Evolutionary conservation across 2,888 invertebrate species (phyloP).

Genomic region (Tetheella fluctuosa): DNA sequence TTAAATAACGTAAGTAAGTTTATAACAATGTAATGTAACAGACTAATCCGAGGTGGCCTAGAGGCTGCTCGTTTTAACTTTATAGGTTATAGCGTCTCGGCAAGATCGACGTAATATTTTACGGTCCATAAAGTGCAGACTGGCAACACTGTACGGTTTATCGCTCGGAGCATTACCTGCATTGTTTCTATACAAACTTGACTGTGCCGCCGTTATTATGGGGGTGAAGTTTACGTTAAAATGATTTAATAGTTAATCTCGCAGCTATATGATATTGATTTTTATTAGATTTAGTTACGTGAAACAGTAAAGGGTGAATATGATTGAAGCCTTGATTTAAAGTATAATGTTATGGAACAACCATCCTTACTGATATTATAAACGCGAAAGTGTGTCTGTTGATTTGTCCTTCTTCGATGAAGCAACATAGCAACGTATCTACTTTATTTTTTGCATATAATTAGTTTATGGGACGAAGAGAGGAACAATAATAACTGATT

Average conservation of each 20-base stretch:
- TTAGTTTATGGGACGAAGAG: no score
- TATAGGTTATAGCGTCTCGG: conserved; percentile 34
- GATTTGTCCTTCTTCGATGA: no score
- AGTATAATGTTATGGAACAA: background rate
- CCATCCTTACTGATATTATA: no score
- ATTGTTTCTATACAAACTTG: conserved; percentile 54
- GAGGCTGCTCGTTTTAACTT: conserved; percentile 27
- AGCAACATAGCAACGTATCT: no score
- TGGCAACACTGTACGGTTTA: conserved; percentile 55
- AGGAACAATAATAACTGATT: no score
- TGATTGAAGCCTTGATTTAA: no score
- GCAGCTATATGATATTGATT: conserved; percentile 17
- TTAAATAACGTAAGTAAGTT: conserved; percentile 15
- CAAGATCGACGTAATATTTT: conserved; percentile 62
- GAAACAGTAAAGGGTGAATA: background rate
- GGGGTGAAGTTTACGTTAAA: conserved; percentile 26
- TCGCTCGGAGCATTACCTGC: conserved; percentile 42
- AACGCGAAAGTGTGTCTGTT: no score
- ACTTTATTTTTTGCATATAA: no score
- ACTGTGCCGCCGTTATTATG: conserved; percentile 21
- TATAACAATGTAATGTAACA: conserved; percentile 28
- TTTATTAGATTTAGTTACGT: background rate
- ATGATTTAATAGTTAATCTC: conserved; percentile 20
- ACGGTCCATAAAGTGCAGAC: conserved; percentile 61
- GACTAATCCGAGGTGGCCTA: background rate